Evolutionary conservation across 2,113 vertebrate genomes (phyloP).

Genomic region (Entosphenus tridentatus): DNA sequence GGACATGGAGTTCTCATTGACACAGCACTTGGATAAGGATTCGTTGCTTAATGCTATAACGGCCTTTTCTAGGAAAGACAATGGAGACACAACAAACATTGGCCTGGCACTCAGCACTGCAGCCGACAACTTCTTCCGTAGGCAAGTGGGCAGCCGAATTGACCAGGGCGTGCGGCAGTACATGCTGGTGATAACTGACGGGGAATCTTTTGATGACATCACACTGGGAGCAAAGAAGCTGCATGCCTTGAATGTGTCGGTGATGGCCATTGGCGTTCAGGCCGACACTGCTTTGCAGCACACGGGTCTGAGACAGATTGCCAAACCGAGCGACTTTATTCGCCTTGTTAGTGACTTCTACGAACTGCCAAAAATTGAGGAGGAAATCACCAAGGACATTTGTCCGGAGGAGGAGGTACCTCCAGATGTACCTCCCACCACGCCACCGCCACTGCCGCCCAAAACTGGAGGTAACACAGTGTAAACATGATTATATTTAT

Average conservation of each 20-base stretch:
- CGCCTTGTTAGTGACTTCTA: not conserved
- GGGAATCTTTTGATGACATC: not conserved
- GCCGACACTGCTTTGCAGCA: not conserved
- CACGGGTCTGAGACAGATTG: not conserved
- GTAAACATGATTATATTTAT: not conserved
- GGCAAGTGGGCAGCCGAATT: not conserved
- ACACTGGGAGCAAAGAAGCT: not conserved
- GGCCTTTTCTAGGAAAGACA: not conserved
- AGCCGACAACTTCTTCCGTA: slow-evolving; percentile 1
- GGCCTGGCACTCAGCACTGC: not conserved
- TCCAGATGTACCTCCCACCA: not conserved
- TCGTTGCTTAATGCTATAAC: not conserved
- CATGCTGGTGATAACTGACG: slow-evolving; percentile 2
- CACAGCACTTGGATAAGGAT: not conserved
- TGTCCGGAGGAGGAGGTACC: not conserved
- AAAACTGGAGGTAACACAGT: not conserved
- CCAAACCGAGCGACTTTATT: not conserved
- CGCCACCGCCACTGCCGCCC: not conserved
- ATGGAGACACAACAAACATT: not conserved
- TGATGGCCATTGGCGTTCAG: not conserved
- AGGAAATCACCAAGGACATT: not conserved
- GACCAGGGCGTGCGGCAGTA: slow-evolving; percentile 3
- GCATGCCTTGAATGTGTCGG: not conserved
- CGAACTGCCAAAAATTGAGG: not conserved
- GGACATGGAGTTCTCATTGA: not conserved